These are phyloP conservation scores for Leptocoma aspasia DNA, from an alignment of 2,113 vertebrate species.

Conservation along the genomic window DNA sequence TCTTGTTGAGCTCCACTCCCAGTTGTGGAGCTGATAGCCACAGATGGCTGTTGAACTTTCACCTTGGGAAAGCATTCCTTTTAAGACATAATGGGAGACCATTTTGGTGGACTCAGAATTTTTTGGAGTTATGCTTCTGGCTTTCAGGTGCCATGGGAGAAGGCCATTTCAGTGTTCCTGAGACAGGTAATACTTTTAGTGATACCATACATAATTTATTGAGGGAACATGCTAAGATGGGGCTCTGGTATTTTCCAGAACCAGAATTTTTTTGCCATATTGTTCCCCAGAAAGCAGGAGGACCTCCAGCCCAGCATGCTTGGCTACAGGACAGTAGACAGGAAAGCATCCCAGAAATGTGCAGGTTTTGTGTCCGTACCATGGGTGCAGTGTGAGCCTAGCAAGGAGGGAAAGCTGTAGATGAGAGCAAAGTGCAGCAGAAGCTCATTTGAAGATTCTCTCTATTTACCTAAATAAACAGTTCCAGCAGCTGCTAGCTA, in stretches of 20 bases:
- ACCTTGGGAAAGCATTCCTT: background rate
- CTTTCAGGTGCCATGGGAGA: background rate
- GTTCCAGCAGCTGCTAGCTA: background rate
- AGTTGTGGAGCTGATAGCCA: background rate
- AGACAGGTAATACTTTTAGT: background rate
- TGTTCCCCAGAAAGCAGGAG: background rate
- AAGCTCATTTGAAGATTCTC: background rate
- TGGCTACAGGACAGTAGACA: rapidly evolving
- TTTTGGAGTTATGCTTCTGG: background rate
- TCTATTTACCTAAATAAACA: conserved; percentile 13
- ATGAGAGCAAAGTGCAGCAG: rapidly evolving
- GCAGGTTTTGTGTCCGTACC: rapidly evolving
- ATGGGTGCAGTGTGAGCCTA: rapidly evolving
- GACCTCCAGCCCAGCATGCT: background rate
- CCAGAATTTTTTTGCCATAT: rapidly evolving
- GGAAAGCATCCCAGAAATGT: background rate
- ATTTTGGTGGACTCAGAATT: background rate
- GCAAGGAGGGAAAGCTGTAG: background rate
- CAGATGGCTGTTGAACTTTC: background rate
- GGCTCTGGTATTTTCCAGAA: background rate
- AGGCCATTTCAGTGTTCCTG: background rate
- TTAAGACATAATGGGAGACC: background rate
- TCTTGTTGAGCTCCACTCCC: too few relatives aligned
- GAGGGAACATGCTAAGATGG: rapidly evolving
- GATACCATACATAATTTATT: rapidly evolving